Percentiles rank a stretch among this genome's conserved stretches.
phyloP scores from a whole-genome alignment of 1,140 invertebrate genomes.

The Halictus rubicundus region DNA sequence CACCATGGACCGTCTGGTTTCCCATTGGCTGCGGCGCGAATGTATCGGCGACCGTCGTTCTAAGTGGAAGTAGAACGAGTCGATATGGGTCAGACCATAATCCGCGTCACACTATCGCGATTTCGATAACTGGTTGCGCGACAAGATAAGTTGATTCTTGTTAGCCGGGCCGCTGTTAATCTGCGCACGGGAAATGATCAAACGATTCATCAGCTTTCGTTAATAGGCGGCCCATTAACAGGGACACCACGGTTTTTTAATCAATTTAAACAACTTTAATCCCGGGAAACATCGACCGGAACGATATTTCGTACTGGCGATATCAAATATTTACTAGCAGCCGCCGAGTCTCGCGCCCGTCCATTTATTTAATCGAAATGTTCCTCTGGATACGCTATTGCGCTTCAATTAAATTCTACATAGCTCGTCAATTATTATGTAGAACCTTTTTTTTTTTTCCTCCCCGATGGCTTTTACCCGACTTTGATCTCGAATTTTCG shows the following conservation, averaged over 20 bases:
- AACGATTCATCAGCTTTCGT: not conserved
- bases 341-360: no score
- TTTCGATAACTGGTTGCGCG: conserved; percentile 17
- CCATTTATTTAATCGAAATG: no score
- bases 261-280: not conserved
- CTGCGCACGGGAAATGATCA: not conserved
- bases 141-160: conserved; percentile 1
- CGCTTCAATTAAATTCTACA: no score
- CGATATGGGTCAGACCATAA: conserved; percentile 46
- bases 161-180: not conserved
- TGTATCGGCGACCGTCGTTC: not conserved
- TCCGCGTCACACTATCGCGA: conserved; percentile 20
- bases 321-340: not conserved
- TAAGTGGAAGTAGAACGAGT: conserved; percentile 33
- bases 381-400: no score
- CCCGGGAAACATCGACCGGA: not conserved
- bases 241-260: not conserved
- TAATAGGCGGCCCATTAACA: not conserved
- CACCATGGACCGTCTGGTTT: conserved; percentile 6
- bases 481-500: no score
- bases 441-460: no score
- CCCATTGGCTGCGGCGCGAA: not conserved
- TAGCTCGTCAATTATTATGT: no score
- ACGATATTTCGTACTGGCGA: not conserved
- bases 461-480: no score